These are phyloP conservation scores for Dendrolimus kikuchii DNA, from an alignment of 1,140 invertebrate species.

Conservation along the genomic window DNA sequence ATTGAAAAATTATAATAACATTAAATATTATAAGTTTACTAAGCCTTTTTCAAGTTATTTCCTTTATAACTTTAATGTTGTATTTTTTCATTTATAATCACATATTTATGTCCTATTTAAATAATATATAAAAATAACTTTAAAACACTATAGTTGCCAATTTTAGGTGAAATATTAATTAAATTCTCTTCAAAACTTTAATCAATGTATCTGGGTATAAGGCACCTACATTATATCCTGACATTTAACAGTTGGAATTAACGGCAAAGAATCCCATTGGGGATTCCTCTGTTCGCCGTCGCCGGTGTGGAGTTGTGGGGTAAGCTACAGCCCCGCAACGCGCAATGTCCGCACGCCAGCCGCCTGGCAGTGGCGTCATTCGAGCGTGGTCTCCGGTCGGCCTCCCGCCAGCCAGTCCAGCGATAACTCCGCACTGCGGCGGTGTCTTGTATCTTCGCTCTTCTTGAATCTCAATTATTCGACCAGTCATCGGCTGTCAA, in stretches of 20 bases:
- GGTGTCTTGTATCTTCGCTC: constrained; percentile 28
- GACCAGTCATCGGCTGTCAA: constrained; percentile 7
- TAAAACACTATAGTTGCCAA: too few species aligned
- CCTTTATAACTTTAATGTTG: too few species aligned
- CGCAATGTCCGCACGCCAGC: constrained; percentile 11
- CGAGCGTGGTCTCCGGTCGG: constrained; percentile 15
- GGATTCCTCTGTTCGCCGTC: constrained; percentile 9
- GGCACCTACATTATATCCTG: too few species aligned
- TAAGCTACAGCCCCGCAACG: constrained; percentile 4
- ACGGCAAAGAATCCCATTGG: constrained; percentile 17
- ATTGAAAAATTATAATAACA: too few species aligned
- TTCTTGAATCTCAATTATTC: background rate
- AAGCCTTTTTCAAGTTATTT: too few species aligned
- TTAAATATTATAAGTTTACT: too few species aligned
- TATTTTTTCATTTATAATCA: too few species aligned
- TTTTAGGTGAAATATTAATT: too few species aligned
- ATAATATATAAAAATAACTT: too few species aligned
- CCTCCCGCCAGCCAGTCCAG: constrained; percentile 35
- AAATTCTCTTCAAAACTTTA: too few species aligned
- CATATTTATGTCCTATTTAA: too few species aligned
- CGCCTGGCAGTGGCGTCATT: constrained; percentile 9
- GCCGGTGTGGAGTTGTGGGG: constrained; percentile 7
- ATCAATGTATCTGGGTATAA: too few species aligned
- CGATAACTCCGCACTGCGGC: constrained; percentile 54
- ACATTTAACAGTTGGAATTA: constrained; percentile 25